A percentile compares a stretch with the other conserved stretches of the same genome.
phyloP scores from a whole-genome alignment of 2,888 invertebrate species.

The Andrena dorsata region DNA sequence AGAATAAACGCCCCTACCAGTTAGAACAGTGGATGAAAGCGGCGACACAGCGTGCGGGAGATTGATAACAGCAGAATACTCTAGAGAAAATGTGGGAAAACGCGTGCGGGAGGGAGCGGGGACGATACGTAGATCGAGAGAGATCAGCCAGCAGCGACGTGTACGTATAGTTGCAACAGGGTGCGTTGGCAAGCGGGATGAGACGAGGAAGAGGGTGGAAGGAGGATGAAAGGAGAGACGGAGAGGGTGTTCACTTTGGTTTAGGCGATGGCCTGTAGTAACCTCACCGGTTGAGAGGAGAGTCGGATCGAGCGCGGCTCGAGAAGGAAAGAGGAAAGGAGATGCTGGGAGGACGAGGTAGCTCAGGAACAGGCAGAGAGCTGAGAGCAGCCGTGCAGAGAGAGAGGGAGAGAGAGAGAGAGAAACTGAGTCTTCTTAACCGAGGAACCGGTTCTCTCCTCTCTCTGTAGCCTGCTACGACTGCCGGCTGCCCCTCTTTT shows the following conservation, averaged over 20 bases:
- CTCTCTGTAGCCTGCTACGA: slow-evolving; percentile 72
- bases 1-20: background rate
- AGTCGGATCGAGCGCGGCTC: slow-evolving; percentile 76
- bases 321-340: slow-evolving; percentile 61
- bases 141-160: slow-evolving; percentile 36
- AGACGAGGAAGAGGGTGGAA: slow-evolving; percentile 37
- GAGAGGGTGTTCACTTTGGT: slow-evolving; percentile 74
- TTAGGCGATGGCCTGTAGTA: slow-evolving; percentile 82
- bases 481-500: slow-evolving; percentile 58
- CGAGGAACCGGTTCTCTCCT: slow-evolving; percentile 81
- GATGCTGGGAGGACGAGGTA: slow-evolving; percentile 54
- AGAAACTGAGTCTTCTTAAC: slow-evolving; percentile 71
- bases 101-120: slow-evolving; percentile 4
- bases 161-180: slow-evolving; percentile 34
- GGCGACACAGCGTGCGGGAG: background rate
- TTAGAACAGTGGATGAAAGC: background rate
- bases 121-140: slow-evolving; percentile 26
- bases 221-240: slow-evolving; percentile 47
- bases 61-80: slow-evolving; percentile 25
- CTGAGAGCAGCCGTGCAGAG: slow-evolving; percentile 27
- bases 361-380: slow-evolving; percentile 48
- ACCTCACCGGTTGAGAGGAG: slow-evolving; percentile 76
- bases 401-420: slow-evolving; percentile 58
- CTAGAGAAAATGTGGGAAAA: slow-evolving; percentile 12
- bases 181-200: slow-evolving; percentile 59